phyloP scores from a whole-genome alignment of 2,113 vertebrate species.

The Carollia perspicillata region DNA sequence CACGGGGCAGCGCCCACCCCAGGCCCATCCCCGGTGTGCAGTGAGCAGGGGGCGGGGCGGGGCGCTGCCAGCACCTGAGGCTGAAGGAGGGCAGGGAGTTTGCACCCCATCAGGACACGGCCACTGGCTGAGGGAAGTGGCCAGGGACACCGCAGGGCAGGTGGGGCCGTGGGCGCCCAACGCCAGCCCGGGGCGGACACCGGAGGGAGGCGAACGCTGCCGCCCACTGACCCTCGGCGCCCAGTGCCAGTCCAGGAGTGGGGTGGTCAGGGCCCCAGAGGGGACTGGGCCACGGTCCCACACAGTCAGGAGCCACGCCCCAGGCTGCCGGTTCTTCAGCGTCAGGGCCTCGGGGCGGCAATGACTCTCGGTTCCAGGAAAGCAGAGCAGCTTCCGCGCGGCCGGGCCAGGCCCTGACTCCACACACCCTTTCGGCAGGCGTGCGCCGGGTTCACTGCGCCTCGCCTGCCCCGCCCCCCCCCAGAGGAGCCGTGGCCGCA shows the following conservation, averaged over 20 bases:
- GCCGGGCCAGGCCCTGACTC: neutral
- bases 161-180: neutral
- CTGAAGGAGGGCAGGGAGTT: neutral
- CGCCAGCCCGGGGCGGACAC: neutral
- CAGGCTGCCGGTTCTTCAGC: neutral
- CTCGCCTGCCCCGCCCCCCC: no score
- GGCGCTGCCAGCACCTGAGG: neutral
- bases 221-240: rapidly evolving
- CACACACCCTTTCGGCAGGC: neutral
- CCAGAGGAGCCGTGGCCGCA: neutral
- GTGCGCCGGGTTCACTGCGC: neutral
- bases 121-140: neutral
- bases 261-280: no score
- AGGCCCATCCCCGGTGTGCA: neutral
- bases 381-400: neutral
- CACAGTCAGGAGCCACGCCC: neutral
- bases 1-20: no score
- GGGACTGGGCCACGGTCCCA: no score
- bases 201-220: neutral
- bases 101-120: neutral
- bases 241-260: neutral
- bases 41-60: neutral
- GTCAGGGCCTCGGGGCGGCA: neutral
- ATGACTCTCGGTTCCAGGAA: neutral
- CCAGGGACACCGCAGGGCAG: neutral